These are phyloP conservation scores for Clavelina lepadiformis DNA, from an alignment of 23 tunicate genomes.

Conservation along the genomic window DNA sequence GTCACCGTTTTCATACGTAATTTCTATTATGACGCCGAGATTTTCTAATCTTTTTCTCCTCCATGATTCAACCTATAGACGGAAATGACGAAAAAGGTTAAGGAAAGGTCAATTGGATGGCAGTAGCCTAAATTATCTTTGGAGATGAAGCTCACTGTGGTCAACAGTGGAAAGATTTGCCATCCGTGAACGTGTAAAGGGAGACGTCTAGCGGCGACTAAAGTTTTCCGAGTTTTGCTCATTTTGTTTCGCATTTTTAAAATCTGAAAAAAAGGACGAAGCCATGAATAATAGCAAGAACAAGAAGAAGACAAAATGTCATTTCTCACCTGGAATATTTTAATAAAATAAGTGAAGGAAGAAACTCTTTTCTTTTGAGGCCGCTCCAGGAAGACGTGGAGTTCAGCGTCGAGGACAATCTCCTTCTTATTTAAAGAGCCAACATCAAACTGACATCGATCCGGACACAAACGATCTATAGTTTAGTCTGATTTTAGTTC, in stretches of 20 bases:
- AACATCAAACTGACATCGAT: slow-evolving; percentile 43
- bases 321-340: slow-evolving; percentile 32
- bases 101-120: background rate
- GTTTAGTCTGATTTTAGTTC: too few species aligned
- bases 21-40: slow-evolving; percentile 27
- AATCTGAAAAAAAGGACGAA: too few species aligned
- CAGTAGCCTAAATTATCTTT: too few species aligned
- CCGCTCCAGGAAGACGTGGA: slow-evolving; percentile 47
- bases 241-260: too few species aligned
- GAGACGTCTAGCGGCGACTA: slow-evolving; percentile 65
- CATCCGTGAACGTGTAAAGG: slow-evolving; percentile 41
- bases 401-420: slow-evolving; percentile 52
- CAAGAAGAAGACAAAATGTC: too few species aligned
- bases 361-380: background rate
- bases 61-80: slow-evolving; percentile 46
- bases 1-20: slow-evolving; percentile 15
- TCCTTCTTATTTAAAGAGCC: slow-evolving; percentile 26
- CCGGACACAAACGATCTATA: slow-evolving; percentile 46
- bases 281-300: too few species aligned
- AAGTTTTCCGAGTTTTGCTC: slow-evolving; percentile 1
- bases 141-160: slow-evolving; percentile 30
- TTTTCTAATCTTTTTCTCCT: slow-evolving; percentile 1
- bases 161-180: slow-evolving; percentile 61
- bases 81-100: background rate
- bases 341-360: slow-evolving; percentile 25